A percentile compares a stretch with the other conserved stretches of the same genome.
phyloP scores from a whole-genome alignment of 2,888 invertebrate genomes.

The Drosophila kambysellisi region DNA sequence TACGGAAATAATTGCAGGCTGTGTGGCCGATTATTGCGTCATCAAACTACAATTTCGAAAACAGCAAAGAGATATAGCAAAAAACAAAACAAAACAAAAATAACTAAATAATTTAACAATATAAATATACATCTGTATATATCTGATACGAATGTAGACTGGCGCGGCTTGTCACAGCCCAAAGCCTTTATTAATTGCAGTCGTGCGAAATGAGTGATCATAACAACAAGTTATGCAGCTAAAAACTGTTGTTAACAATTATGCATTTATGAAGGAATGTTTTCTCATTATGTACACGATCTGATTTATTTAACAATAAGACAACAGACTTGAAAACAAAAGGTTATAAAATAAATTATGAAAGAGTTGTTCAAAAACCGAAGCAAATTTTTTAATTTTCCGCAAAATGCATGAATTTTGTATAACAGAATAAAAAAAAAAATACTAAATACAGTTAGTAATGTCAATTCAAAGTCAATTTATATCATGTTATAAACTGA shows the following conservation, averaged over 20 bases:
- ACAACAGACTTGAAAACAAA: not conserved
- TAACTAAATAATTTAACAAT: constrained; percentile 31
- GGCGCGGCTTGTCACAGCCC: constrained; percentile 55
- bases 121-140: constrained; percentile 5
- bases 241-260: constrained; percentile 7
- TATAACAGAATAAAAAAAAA: not conserved
- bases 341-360: not conserved
- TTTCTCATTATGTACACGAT: not conserved
- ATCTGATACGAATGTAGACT: constrained; percentile 8
- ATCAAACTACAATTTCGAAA: constrained; percentile 57
- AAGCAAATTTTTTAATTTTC: not conserved
- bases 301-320: not conserved
- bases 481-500: not conserved
- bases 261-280: not conserved
- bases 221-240: constrained; percentile 12
- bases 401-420: not conserved
- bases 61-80: constrained; percentile 36
- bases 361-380: not conserved
- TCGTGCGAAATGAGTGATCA: constrained; percentile 42
- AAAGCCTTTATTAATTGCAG: constrained; percentile 58
- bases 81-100: not conserved
- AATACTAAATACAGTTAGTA: not conserved
- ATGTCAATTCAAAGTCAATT: not conserved
- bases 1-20: constrained; percentile 65
- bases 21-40: constrained; percentile 55